phyloP scores from a whole-genome alignment of 23 tunicate genomes.

The Ciona savignyi region DNA sequence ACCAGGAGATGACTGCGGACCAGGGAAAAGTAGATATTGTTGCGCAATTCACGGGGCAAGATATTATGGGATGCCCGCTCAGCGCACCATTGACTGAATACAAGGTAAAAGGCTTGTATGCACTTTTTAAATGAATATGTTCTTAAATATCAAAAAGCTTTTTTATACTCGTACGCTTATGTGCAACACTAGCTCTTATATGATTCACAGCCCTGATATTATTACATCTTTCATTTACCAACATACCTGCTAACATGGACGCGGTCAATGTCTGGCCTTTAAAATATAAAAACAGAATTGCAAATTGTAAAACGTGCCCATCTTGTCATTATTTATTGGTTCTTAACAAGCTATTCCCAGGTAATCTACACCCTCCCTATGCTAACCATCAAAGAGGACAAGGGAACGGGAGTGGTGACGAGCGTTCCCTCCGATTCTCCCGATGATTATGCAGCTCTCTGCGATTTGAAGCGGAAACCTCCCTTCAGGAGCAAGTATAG shows the following conservation, averaged over 20 bases:
- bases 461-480: conserved; percentile 82
- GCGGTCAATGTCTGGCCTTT: no score
- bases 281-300: no score
- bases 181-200: no score
- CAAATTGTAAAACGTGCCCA: not conserved
- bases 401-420: conserved; percentile 97
- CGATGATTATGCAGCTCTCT: conserved; percentile 96
- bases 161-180: no score
- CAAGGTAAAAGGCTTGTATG: no score
- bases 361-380: conserved; percentile 90
- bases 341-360: conserved; percentile 7
- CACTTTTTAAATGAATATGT: no score
- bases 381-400: conserved; percentile 98
- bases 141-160: no score
- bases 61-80: conserved; percentile 80
- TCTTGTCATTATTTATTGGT: no score
- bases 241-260: no score
- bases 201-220: no score
- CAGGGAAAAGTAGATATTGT: conserved; percentile 54
- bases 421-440: conserved; percentile 98
- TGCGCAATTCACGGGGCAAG: conserved; percentile 80
- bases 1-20: conserved; percentile 72
- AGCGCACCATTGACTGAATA: conserved; percentile 88
- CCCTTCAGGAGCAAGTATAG: conserved; percentile 66
- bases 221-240: no score